A percentile compares a stretch with the other conserved stretches of the same genome.
These are phyloP conservation scores for Globodera ellingtonae DNA, from an alignment of 1,140 invertebrate genomes.

Conservation along the genomic window DNA sequence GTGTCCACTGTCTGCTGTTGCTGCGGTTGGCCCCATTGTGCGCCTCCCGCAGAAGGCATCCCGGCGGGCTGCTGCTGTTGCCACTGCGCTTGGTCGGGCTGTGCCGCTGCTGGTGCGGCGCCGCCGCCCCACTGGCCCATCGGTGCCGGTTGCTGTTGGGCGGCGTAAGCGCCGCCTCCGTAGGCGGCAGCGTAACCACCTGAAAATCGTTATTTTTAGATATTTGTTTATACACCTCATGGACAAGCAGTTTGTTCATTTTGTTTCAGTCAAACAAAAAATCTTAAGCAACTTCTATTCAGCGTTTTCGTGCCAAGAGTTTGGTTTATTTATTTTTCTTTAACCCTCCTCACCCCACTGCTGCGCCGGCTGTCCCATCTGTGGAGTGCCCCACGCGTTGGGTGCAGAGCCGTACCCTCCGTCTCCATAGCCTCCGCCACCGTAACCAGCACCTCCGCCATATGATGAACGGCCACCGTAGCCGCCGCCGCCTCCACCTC, in stretches of 20 bases:
- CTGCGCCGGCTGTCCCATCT: background rate
- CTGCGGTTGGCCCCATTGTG: background rate
- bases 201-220: background rate
- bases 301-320: no score
- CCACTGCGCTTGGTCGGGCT: background rate
- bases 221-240: background rate
- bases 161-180: constrained; percentile 3
- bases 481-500: constrained; percentile 29
- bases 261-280: no score
- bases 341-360: constrained; percentile 2
- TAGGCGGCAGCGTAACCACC: constrained; percentile 33
- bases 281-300: no score
- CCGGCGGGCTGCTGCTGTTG: background rate
- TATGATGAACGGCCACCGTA: constrained; percentile 38
- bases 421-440: constrained; percentile 23
- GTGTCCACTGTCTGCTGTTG: background rate
- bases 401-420: constrained; percentile 8
- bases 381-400: background rate
- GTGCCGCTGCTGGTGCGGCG: constrained; percentile 15
- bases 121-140: constrained; percentile 23
- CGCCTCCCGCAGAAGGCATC: background rate
- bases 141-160: background rate
- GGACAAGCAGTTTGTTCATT: background rate
- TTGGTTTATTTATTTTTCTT: no score
- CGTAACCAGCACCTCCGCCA: constrained; percentile 34